Conservation (phyloP, 2,888 invertebrate genomes). For the Dryomyza anilis region DNA sequence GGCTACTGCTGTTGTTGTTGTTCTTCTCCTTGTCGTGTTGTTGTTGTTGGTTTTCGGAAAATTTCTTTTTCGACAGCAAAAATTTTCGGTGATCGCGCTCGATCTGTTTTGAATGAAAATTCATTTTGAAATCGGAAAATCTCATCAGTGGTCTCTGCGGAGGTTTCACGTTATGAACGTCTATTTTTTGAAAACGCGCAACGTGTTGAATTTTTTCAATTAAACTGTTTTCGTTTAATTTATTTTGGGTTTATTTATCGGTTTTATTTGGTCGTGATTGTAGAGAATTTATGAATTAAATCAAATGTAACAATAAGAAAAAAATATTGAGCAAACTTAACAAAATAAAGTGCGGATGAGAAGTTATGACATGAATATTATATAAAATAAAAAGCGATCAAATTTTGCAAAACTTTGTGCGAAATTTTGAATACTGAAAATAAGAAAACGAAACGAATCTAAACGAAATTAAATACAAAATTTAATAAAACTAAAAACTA, state of each 20-base stretch:
- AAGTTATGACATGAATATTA: too few relatives aligned
- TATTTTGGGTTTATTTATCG: slow-evolving; percentile 6
- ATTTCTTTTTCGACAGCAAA: slow-evolving; percentile 24
- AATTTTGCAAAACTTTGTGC: slow-evolving; percentile 13
- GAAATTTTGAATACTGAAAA: background rate
- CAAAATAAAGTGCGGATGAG: too few relatives aligned
- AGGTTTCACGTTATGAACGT: slow-evolving; percentile 61
- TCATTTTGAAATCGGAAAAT: slow-evolving; percentile 34
- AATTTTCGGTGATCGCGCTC: slow-evolving; percentile 23
- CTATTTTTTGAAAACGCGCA: slow-evolving; percentile 42
- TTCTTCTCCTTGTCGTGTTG: background rate
- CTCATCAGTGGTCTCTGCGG: slow-evolving; percentile 61
- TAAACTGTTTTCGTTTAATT: slow-evolving; percentile 20
- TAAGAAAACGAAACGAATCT: slow-evolving; percentile 17
- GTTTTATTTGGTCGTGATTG: background rate
- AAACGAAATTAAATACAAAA: slow-evolving; percentile 22
- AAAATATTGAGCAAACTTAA: slow-evolving; percentile 24
- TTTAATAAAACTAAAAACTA: slow-evolving; percentile 10
- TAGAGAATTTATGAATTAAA: background rate
- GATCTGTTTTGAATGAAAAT: slow-evolving; percentile 33
- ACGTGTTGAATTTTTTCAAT: slow-evolving; percentile 24
- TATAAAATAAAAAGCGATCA: slow-evolving; percentile 24
- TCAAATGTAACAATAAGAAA: background rate
- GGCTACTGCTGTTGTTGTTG: background rate
- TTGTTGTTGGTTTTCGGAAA: slow-evolving; percentile 21